Conservation (phyloP, 2,888 invertebrate species). For the Caradrina kadenii region DNA sequence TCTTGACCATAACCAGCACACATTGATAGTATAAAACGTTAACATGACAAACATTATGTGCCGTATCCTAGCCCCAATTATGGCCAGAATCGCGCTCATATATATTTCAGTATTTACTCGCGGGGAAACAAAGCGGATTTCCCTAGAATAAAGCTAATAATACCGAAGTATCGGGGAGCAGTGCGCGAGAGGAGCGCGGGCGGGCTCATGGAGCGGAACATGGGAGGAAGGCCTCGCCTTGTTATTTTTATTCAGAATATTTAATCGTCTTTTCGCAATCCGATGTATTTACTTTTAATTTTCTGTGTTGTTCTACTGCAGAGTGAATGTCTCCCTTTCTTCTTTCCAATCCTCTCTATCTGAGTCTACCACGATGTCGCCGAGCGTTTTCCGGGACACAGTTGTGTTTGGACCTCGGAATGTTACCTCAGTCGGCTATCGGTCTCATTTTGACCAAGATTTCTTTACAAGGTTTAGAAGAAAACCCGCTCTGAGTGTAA, state of each 20-base stretch:
- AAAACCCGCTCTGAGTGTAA: no score
- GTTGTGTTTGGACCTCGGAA: no score
- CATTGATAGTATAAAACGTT: slow-evolving; percentile 29
- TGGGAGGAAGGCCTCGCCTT: not conserved
- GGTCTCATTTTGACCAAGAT: no score
- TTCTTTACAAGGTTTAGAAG: no score
- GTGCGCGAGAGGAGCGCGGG: slow-evolving; percentile 35
- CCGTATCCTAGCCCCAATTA: slow-evolving; percentile 59
- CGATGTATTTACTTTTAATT: no score
- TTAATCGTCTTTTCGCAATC: no score
- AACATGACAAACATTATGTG: slow-evolving; percentile 42
- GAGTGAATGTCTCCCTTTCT: not conserved
- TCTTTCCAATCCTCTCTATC: not conserved
- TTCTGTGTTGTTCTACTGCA: not conserved
- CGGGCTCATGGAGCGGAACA: not conserved
- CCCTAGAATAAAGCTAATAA: slow-evolving; percentile 82
- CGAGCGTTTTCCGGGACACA: no score
- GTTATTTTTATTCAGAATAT: not conserved
- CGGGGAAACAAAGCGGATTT: slow-evolving; percentile 78
- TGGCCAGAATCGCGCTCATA: slow-evolving; percentile 73
- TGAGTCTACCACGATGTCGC: not conserved
- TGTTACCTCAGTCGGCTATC: no score
- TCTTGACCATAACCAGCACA: not conserved
- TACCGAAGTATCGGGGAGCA: slow-evolving; percentile 67
- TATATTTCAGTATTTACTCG: slow-evolving; percentile 81